These are phyloP conservation scores for Nymphalis io DNA, from an alignment of 1,140 invertebrate species.

Conservation along the genomic window DNA sequence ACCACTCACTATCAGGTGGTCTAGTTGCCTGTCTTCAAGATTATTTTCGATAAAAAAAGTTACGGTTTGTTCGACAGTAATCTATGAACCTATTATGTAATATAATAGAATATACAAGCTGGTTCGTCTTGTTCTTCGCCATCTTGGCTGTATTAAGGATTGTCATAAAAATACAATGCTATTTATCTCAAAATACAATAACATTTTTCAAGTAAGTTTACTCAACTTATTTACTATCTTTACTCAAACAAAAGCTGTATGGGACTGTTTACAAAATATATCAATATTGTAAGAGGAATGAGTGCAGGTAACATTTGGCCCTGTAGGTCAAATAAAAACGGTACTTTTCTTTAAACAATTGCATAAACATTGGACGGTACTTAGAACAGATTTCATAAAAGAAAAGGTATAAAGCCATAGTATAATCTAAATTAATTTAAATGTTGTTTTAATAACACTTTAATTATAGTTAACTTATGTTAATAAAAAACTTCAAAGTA, in stretches of 20 bases:
- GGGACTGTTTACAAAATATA: constrained; percentile 30
- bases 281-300: constrained; percentile 32
- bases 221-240: constrained; percentile 14
- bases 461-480: too few relatives aligned
- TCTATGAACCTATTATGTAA: too few relatives aligned
- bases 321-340: constrained; percentile 56
- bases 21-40: too few relatives aligned
- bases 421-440: too few relatives aligned
- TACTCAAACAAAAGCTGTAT: constrained; percentile 16
- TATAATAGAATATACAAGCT: too few relatives aligned
- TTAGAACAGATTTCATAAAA: not conserved
- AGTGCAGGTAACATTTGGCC: constrained; percentile 35
- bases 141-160: too few relatives aligned
- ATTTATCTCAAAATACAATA: constrained; percentile 10
- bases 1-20: too few relatives aligned
- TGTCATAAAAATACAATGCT: not conserved
- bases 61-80: too few relatives aligned
- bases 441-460: too few relatives aligned
- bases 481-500: too few relatives aligned
- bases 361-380: constrained; percentile 50
- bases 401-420: not conserved
- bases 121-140: too few relatives aligned
- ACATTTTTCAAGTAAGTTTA: constrained; percentile 6
- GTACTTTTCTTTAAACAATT: constrained; percentile 57
- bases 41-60: too few relatives aligned